A percentile compares a stretch with the other conserved stretches of the same genome.
These are phyloP conservation scores for Lomographa bimaculata DNA, from an alignment of 2,888 invertebrate genomes.

Conservation along the genomic window DNA sequence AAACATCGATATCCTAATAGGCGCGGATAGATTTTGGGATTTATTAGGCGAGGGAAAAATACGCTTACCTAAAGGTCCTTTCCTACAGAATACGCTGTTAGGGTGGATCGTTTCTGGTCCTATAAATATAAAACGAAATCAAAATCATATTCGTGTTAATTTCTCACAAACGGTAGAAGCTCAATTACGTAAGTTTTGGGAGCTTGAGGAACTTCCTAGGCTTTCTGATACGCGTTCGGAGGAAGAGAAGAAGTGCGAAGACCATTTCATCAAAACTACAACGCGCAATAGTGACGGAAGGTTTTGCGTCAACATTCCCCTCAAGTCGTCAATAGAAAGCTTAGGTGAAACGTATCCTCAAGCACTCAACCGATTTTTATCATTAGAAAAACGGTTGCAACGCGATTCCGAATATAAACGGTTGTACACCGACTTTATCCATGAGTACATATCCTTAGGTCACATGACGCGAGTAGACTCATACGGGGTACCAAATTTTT, in stretches of 20 bases:
- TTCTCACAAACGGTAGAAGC: conserved; percentile 15
- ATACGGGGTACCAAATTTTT: too few species aligned
- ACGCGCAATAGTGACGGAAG: conserved; percentile 1
- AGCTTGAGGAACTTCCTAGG: conserved; percentile 20
- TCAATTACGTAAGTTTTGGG: conserved; percentile 31
- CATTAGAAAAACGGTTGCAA: too few species aligned
- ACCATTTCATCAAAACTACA: conserved; percentile 2
- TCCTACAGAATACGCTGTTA: conserved; percentile 27
- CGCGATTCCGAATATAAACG: too few species aligned
- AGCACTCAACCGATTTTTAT: too few species aligned
- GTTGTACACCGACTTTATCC: too few species aligned
- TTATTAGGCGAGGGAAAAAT: conserved; percentile 22
- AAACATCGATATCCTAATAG: conserved; percentile 29
- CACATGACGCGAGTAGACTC: conserved; percentile 16
- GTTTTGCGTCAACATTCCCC: conserved; percentile 3
- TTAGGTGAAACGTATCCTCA: too few species aligned
- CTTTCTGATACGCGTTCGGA: neutral
- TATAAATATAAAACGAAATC: conserved; percentile 2
- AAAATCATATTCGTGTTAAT: conserved; percentile 21
- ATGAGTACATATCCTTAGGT: too few species aligned
- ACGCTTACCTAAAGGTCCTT: conserved; percentile 27
- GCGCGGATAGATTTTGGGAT: conserved; percentile 30
- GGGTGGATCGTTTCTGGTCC: conserved; percentile 35
- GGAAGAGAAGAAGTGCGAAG: neutral
- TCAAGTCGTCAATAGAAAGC: neutral